Percentiles rank a stretch among this genome's conserved stretches.
Evolutionary conservation across 2,797 vertebrate species (phyloP).

Genomic region (Scarus forsteni): DNA sequence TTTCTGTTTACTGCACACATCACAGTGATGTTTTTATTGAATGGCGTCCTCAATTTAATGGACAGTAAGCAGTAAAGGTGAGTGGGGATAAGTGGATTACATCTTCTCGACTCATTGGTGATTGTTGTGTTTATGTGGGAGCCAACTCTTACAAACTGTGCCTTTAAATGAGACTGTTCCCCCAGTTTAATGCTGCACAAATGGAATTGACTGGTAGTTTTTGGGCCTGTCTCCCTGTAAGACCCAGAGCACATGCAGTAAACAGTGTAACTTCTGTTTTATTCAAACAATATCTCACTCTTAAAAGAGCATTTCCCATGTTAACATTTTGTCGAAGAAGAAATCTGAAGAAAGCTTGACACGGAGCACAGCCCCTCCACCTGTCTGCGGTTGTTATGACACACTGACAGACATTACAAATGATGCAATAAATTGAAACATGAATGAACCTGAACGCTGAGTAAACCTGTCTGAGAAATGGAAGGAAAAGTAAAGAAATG

Average conservation of each 20-base stretch:
- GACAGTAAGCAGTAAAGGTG: no score
- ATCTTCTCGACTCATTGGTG: no score
- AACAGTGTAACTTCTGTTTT: no score
- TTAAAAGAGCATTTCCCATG: slow-evolving; percentile 3
- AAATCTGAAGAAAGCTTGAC: slow-evolving; percentile 5
- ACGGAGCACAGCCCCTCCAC: neutral
- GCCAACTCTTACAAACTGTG: no score
- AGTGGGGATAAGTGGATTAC: no score
- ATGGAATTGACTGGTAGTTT: no score
- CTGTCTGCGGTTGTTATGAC: neutral
- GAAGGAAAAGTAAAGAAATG: slow-evolving; percentile 4
- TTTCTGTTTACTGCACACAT: no score
- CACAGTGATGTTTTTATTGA: no score
- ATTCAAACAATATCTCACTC: neutral
- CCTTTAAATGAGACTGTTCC: no score
- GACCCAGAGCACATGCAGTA: neutral
- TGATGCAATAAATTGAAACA: slow-evolving; percentile 7
- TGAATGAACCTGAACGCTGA: slow-evolving; percentile 10
- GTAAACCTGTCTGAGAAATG: slow-evolving; percentile 13
- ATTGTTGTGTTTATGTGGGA: no score
- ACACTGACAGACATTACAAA: neutral
- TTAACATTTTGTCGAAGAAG: slow-evolving; percentile 24
- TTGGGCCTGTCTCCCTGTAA: neutral
- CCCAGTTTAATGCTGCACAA: no score
- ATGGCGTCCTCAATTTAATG: no score